Conservation (phyloP, 2,113 vertebrate genomes). For the Atlantisia rogersi region DNA sequence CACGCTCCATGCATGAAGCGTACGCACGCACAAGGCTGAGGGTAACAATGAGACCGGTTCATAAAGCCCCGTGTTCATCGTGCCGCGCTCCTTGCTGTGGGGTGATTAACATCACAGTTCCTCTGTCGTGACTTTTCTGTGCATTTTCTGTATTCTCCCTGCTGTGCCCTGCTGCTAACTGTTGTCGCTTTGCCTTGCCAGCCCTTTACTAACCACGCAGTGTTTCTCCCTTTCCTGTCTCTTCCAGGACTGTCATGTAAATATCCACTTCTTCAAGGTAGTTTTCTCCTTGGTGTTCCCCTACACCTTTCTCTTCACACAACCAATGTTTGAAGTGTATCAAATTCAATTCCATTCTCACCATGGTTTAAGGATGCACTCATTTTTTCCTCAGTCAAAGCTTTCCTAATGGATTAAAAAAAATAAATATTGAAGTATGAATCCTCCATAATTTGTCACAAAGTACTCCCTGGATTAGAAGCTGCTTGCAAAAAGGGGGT, state of each 20-base stretch:
- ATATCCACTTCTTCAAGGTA: constrained; percentile 87
- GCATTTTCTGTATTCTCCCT: background rate
- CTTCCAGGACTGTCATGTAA: constrained; percentile 85
- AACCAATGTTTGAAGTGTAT: background rate
- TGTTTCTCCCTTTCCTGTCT: constrained; percentile 71
- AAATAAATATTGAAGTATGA: background rate
- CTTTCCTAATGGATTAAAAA: background rate
- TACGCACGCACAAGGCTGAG: fast-evolving
- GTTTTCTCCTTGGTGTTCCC: constrained; percentile 49
- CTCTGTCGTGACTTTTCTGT: background rate
- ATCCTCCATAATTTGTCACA: background rate
- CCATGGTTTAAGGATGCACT: constrained; percentile 41
- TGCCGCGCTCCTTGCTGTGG: background rate
- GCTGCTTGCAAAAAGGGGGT: background rate
- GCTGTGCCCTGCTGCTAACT: background rate
- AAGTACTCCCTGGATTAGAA: background rate
- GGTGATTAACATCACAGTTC: fast-evolving
- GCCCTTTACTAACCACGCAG: constrained; percentile 53
- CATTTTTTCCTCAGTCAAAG: background rate
- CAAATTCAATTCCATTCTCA: background rate
- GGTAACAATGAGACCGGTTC: fast-evolving
- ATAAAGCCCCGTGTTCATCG: background rate
- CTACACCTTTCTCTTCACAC: background rate
- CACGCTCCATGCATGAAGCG: background rate
- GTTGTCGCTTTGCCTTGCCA: background rate